Evolutionary conservation across 1,140 invertebrate species (phyloP).

Genomic region (Lordiphosa stackelbergi): DNA sequence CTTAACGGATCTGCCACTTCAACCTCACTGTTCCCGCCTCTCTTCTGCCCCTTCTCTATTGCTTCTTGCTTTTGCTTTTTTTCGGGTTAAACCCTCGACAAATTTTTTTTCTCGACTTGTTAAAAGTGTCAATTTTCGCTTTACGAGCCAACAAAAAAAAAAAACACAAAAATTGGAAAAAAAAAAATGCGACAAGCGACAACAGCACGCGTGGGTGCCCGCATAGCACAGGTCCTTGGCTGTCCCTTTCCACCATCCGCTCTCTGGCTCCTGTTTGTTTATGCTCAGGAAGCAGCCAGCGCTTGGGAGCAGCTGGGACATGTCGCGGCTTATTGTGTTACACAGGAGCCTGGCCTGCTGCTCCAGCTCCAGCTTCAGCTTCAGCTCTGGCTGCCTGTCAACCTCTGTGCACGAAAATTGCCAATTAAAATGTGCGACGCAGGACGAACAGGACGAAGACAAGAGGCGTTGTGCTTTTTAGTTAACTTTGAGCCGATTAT

Average conservation of each 20-base stretch:
- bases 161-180: background rate
- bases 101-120: slow-evolving; percentile 55
- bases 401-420: slow-evolving; percentile 51
- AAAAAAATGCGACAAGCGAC: slow-evolving; percentile 4
- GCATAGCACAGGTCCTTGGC: slow-evolving; percentile 1
- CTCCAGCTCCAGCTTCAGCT: slow-evolving; percentile 6
- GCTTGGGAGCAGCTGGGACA: slow-evolving; percentile 14
- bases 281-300: slow-evolving; percentile 37
- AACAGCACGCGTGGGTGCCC: slow-evolving; percentile 31
- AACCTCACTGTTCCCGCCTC: slow-evolving; percentile 11
- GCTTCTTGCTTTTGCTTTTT: slow-evolving; percentile 30
- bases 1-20: slow-evolving; percentile 40
- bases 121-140: slow-evolving; percentile 73
- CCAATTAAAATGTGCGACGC: slow-evolving; percentile 68
- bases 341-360: slow-evolving; percentile 41
- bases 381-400: background rate
- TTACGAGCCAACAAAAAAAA: slow-evolving; percentile 30
- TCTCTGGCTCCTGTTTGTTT: slow-evolving; percentile 43
- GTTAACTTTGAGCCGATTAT: slow-evolving; percentile 70
- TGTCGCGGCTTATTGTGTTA: slow-evolving; percentile 51
- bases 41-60: background rate
- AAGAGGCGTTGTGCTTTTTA: slow-evolving; percentile 35
- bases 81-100: slow-evolving; percentile 65
- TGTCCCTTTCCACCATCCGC: background rate
- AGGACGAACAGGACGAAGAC: slow-evolving; percentile 26